phyloP scores from a whole-genome alignment of 1,140 invertebrate species.

The Cydia pomonella region DNA sequence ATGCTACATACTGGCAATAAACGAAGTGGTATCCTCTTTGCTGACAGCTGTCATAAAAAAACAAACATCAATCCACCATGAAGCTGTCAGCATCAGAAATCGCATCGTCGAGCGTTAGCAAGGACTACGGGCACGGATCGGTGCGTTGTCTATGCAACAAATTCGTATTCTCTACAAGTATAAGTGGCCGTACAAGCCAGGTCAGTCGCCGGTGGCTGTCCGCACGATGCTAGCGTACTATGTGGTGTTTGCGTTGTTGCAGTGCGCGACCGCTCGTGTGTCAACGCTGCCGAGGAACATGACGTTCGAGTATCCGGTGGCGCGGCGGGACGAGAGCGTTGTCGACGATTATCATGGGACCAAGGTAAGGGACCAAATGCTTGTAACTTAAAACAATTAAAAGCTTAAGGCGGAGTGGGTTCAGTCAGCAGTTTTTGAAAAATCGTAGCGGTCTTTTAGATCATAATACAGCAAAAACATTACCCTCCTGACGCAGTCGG shows the following conservation, averaged over 20 bases:
- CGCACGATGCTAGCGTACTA: conserved; percentile 33
- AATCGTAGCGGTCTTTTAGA: no score
- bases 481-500: no score
- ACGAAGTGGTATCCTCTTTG: not conserved
- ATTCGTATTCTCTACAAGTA: not conserved
- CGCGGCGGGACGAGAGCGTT: conserved; percentile 88
- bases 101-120: not conserved
- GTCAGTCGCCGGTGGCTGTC: conserved; percentile 8
- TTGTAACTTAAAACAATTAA: not conserved
- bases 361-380: conserved; percentile 82
- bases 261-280: conserved; percentile 60
- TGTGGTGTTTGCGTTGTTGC: conserved; percentile 64
- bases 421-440: no score
- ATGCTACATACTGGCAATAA: not conserved
- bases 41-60: conserved; percentile 9
- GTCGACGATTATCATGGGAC: conserved; percentile 91
- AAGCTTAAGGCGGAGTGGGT: no score
- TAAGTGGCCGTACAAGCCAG: not conserved
- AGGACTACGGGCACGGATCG: conserved; percentile 1
- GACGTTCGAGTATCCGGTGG: conserved; percentile 86
- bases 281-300: conserved; percentile 56
- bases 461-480: no score
- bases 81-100: conserved; percentile 16
- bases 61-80: conserved; percentile 17
- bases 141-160: conserved; percentile 22